phyloP scores from a whole-genome alignment of 2,888 invertebrate species.

The Vannuccia rotundouncinata region DNA sequence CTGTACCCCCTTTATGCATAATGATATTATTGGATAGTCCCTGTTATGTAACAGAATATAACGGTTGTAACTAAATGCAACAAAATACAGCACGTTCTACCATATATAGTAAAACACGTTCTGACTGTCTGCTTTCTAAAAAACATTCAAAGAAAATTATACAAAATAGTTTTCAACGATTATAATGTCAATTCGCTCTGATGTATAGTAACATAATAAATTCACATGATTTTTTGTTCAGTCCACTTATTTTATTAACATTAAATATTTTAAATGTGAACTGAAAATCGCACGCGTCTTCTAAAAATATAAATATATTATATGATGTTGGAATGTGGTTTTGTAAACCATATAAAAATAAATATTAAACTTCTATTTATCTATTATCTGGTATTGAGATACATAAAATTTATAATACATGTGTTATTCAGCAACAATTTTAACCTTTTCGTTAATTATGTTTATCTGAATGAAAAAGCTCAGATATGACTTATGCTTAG shows the following conservation, averaged over 20 bases:
- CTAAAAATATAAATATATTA: background rate
- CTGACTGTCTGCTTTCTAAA: conserved; percentile 20
- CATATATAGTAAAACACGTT: conserved; percentile 18
- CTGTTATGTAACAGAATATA: background rate
- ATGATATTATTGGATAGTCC: conserved; percentile 17
- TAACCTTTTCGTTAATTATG: background rate
- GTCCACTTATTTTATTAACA: background rate
- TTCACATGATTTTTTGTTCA: background rate
- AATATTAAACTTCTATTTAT: background rate
- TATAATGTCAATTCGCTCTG: background rate
- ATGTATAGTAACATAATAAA: background rate
- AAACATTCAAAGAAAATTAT: conserved; percentile 2
- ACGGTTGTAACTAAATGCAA: background rate
- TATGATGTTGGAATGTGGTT: background rate
- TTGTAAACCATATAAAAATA: background rate
- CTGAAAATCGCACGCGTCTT: background rate
- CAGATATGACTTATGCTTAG: background rate
- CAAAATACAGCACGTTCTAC: conserved; percentile 3
- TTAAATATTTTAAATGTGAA: background rate
- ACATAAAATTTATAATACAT: background rate
- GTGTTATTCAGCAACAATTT: background rate
- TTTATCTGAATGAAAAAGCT: background rate
- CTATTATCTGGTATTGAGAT: background rate
- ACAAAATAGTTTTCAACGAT: conserved; percentile 19
- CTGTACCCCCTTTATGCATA: background rate